These are phyloP conservation scores for Platysternon megacephalum DNA, from an alignment of 2,113 vertebrate genomes.

Conservation along the genomic window DNA sequence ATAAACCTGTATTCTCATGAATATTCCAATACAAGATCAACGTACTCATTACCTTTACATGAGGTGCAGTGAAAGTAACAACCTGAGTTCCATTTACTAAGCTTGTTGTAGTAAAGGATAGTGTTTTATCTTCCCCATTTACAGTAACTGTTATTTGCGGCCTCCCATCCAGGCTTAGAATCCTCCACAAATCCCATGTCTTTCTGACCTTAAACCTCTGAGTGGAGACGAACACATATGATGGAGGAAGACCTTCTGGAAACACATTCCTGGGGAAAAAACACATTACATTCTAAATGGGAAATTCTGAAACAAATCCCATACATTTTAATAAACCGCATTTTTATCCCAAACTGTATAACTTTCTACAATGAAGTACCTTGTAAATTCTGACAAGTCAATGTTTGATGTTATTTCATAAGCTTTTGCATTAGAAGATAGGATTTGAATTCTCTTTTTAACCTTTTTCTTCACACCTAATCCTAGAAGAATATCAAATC, in stretches of 20 bases:
- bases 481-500: slow-evolving; percentile 94
- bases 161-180: slow-evolving; percentile 87
- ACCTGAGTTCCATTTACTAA: slow-evolving; percentile 86
- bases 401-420: slow-evolving; percentile 89
- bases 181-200: slow-evolving; percentile 95
- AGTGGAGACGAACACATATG: slow-evolving; percentile 96
- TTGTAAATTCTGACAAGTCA: slow-evolving; percentile 91
- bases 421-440: slow-evolving; percentile 87
- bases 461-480: slow-evolving; percentile 93
- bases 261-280: slow-evolving; percentile 85
- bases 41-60: slow-evolving; percentile 82
- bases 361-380: slow-evolving; percentile 77
- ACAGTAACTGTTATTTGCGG: slow-evolving; percentile 95
- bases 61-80: slow-evolving; percentile 83
- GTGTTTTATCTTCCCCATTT: slow-evolving; percentile 85
- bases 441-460: slow-evolving; percentile 88
- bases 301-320: slow-evolving; percentile 1
- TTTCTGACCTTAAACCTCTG: slow-evolving; percentile 93
- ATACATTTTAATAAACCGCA: neutral
- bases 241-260: slow-evolving; percentile 96
- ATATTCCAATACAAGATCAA: neutral
- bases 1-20: neutral
- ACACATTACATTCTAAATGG: neutral
- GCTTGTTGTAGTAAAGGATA: slow-evolving; percentile 93
- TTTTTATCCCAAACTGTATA: neutral